Conservation (phyloP, 2,113 vertebrate genomes). For the Naja naja region DNA sequence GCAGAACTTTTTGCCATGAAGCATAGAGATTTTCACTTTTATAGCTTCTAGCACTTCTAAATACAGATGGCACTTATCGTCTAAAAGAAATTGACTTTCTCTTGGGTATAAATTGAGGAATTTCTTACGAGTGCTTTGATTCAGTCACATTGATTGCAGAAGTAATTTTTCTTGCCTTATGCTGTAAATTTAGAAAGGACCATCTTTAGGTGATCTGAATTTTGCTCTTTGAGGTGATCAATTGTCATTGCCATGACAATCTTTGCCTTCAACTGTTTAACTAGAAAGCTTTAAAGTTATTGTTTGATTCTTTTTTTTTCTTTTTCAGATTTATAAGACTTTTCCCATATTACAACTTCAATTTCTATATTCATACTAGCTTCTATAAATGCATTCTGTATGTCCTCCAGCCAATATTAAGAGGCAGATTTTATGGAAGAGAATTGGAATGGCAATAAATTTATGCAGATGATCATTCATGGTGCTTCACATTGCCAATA, state of each 20-base stretch:
- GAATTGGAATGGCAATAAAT: neutral
- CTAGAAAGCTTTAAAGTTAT: neutral
- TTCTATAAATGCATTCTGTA: neutral
- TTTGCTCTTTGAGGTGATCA: neutral
- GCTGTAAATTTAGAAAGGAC: slow-evolving; percentile 2
- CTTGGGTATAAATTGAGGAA: slow-evolving; percentile 15
- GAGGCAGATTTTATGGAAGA: neutral
- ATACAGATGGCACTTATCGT: slow-evolving; percentile 6
- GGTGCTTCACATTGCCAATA: neutral
- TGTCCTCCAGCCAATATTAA: neutral
- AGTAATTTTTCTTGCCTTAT: neutral
- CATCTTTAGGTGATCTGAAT: neutral
- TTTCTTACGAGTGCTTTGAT: slow-evolving; percentile 21
- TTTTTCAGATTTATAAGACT: neutral
- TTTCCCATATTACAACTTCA: neutral
- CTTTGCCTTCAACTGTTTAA: neutral
- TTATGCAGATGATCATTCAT: neutral
- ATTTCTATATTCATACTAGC: neutral
- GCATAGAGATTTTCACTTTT: neutral
- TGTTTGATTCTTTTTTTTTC: neutral
- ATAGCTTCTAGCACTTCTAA: neutral
- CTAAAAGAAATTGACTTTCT: slow-evolving; percentile 11
- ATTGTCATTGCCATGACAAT: neutral
- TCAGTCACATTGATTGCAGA: slow-evolving; percentile 26
- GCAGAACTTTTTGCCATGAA: neutral